Base-by-base conservation (phyloP, 2,797 vertebrate species). In the Sus cebifrons region DNA sequence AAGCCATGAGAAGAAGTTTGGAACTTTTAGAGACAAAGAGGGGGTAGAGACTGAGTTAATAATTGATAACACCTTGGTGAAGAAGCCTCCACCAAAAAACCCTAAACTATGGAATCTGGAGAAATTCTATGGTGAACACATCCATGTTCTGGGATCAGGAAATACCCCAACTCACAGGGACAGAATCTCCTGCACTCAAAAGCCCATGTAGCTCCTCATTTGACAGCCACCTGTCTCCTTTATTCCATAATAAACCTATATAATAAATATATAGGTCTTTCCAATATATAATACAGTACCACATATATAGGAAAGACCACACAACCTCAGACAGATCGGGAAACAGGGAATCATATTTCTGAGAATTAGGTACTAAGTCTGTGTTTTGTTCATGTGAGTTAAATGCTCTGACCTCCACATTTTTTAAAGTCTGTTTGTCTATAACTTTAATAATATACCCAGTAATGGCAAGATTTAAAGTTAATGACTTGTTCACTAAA, bases 401-500 rank as follows among this genome's bases (percentile, higher is more conserved):
- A 75, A 70, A 75, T 64, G 60, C 3, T 60, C 36, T 89, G 32
- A 83, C 27, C 52, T 49, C 79, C 44, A 64, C 21, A 73, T 52
- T 87, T 79, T 89, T 82, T 56, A 70, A 32, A 44, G 13, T 81
- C 29, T 1, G 7, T 90, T 44, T 88, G 54, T 65, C 85, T 29
- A 14, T 78, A 88, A 92, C 32, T 91, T 54, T 89, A 58, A 92
- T 95, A 77, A 88, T 32, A 77, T 89, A 85, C 29, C 75, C 11
- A 18, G 4, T 27, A 85, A 68, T 44, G 64, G 60, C 3, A 87
- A 77, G 14, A 93, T 60, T 78, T 56, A 21, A 62, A 62, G 62
- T 64, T 64, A 54, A 54, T 54, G 52, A 32, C 52, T 60, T 60
- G 56, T n/a, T 77, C 49, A 77, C 52, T 78, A 56, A 78, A 56